These are phyloP conservation scores for Campylomormyrus numenius DNA, from an alignment of 2,113 vertebrate genomes.

Conservation along the genomic window DNA sequence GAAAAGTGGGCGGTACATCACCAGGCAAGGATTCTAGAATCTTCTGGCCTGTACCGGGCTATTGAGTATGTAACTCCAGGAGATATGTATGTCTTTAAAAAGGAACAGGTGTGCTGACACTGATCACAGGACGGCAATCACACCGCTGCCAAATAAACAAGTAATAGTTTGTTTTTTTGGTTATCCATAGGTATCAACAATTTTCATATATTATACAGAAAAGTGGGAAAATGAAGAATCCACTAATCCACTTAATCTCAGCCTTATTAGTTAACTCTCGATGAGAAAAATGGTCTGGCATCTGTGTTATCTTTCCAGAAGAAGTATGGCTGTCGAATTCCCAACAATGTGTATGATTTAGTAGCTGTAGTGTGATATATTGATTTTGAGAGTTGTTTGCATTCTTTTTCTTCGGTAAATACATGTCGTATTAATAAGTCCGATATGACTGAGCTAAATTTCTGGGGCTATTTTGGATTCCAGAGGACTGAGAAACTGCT, in stretches of 20 bases:
- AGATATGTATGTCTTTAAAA: slow-evolving; percentile 7
- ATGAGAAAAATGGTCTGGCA: not conserved
- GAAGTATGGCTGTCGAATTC: not conserved
- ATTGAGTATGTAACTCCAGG: not conserved
- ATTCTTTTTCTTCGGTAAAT: not conserved
- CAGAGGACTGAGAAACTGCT: slow-evolving; percentile 68
- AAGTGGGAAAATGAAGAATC: not conserved
- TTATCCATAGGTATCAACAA: not conserved
- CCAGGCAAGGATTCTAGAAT: slow-evolving; percentile 43
- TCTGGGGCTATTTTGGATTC: not conserved
- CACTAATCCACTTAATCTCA: not conserved
- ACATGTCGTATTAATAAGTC: not conserved
- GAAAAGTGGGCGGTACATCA: slow-evolving; percentile 31
- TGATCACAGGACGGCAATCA: not conserved
- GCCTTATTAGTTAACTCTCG: not conserved
- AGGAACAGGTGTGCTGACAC: not conserved
- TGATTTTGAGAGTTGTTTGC: not conserved
- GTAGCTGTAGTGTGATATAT: not conserved
- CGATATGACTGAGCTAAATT: not conserved
- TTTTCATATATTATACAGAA: not conserved
- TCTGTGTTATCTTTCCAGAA: not conserved
- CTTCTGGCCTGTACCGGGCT: slow-evolving; percentile 5
- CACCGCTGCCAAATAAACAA: not conserved
- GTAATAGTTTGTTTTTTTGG: not conserved
- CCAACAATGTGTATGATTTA: not conserved